phyloP scores from a whole-genome alignment of 2,113 vertebrate species.

The Oxygymnocypris stewartii region DNA sequence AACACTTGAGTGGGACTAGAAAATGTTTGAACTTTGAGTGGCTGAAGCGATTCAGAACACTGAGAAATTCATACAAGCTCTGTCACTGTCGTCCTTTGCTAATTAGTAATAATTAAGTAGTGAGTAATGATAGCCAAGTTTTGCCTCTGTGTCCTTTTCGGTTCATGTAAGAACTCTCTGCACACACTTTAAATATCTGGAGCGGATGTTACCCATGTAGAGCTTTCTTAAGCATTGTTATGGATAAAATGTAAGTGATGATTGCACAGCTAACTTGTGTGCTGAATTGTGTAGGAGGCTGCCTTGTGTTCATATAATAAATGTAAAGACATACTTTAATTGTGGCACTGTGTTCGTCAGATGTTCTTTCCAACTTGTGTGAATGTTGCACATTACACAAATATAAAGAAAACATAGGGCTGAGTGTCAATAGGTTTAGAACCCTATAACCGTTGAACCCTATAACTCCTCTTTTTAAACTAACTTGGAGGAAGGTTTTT shows the following conservation, averaged over 20 bases:
- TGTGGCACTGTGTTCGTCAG: neutral
- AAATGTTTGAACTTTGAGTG: neutral
- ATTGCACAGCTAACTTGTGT: neutral
- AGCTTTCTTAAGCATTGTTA: neutral
- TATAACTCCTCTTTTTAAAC: no score
- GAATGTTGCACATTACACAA: neutral
- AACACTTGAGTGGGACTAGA: neutral
- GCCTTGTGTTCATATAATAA: neutral
- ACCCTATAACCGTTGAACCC: no score
- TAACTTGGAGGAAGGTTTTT: no score
- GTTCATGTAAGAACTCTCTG: neutral
- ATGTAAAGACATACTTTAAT: neutral
- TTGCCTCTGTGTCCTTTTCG: neutral
- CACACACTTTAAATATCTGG: neutral
- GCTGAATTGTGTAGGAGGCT: neutral
- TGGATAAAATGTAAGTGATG: neutral
- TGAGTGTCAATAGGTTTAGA: neutral
- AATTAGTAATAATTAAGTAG: conserved; percentile 3
- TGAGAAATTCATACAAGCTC: neutral
- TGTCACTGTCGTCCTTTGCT: neutral
- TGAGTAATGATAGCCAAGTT: neutral
- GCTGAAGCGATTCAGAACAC: neutral
- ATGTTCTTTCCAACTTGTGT: neutral
- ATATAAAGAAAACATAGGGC: neutral
- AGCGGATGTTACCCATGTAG: neutral